phyloP scores from a whole-genome alignment of 2,797 vertebrate species.

The Pelodytes ibericus region DNA sequence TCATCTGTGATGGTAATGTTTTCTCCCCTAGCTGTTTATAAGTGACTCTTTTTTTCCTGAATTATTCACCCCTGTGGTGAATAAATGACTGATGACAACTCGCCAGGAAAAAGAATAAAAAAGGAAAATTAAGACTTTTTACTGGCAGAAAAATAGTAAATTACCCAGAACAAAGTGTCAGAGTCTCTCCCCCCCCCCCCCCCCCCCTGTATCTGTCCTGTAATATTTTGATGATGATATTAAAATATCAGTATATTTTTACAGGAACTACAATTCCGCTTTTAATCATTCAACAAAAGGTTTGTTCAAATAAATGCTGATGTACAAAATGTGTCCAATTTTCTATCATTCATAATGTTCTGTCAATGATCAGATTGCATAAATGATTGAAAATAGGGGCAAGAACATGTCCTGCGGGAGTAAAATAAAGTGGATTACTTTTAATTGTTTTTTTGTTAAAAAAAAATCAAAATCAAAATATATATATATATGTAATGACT shows the following conservation, averaged over 20 bases:
- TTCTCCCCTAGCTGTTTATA: constrained; percentile 43
- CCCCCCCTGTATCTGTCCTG: constrained; percentile 10
- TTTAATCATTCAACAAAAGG: not conserved
- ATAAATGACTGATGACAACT: constrained; percentile 51
- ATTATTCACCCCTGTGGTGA: constrained; percentile 50
- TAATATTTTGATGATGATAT: constrained; percentile 23
- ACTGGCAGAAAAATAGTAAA: constrained; percentile 39
- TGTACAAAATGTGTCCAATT: not conserved
- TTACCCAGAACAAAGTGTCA: constrained; percentile 44
- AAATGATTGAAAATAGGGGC: not conserved
- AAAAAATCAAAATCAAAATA: not conserved
- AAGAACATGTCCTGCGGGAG: not conserved
- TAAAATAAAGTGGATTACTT: not conserved
- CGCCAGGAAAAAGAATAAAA: constrained; percentile 7
- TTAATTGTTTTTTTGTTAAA: not conserved
- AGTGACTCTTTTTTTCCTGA: constrained; percentile 39
- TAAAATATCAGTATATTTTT: constrained; percentile 15
- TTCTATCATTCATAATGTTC: constrained; percentile 1
- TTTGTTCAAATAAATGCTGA: constrained; percentile 10
- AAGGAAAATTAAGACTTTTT: constrained; percentile 30
- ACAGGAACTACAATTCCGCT: not conserved
- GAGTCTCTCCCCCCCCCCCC: too few species aligned
- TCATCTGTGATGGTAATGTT: constrained; percentile 52
- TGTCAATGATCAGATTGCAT: not conserved
- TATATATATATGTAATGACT: not conserved